phyloP scores from a whole-genome alignment of 2,797 vertebrate genomes.

The Darevskia nairensis region DNA sequence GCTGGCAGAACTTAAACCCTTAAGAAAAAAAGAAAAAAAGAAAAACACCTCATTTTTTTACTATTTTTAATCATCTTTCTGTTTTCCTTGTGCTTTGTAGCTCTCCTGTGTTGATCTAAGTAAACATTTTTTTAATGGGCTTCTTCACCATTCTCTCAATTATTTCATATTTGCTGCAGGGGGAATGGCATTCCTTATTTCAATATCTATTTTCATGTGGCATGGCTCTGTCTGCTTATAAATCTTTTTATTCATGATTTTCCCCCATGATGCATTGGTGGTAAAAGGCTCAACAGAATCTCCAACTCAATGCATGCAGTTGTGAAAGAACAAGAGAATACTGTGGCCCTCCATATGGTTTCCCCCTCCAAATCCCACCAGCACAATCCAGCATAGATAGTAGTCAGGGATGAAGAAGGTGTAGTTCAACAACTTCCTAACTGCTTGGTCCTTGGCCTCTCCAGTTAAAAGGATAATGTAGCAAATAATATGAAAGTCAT shows the following conservation, averaged over 20 bases:
- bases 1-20: not conserved
- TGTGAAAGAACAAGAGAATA: not conserved
- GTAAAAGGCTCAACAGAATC: not conserved
- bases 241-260: not conserved
- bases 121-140: not conserved
- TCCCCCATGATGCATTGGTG: not conserved
- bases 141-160: not conserved
- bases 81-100: not conserved
- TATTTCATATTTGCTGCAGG: slow-evolving; percentile 7
- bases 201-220: not conserved
- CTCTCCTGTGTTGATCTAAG: not conserved
- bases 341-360: too few relatives aligned
- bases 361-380: too few relatives aligned
- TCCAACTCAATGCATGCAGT: not conserved
- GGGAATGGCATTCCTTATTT: not conserved
- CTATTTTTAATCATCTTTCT: not conserved
- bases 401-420: too few relatives aligned
- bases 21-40: not conserved
- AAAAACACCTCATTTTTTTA: not conserved
- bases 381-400: too few relatives aligned
- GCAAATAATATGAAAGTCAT: too few relatives aligned
- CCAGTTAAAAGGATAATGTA: too few relatives aligned
- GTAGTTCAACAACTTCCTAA: too few relatives aligned
- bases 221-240: not conserved
- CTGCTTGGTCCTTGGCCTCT: too few relatives aligned